Conservation (phyloP, 2,797 vertebrate species). For the Xyrichtys novacula region DNA sequence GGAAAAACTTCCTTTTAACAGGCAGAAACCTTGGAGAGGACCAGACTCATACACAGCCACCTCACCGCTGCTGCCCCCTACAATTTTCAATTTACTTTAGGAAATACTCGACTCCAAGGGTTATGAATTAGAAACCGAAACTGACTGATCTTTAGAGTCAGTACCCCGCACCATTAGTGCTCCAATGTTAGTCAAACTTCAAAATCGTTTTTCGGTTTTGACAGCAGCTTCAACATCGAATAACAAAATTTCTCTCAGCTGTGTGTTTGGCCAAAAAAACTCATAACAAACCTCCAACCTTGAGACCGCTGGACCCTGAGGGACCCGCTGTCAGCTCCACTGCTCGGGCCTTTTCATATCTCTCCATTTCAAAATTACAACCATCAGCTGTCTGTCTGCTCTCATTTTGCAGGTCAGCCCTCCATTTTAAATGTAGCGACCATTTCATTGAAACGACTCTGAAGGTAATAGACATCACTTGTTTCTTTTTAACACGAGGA, state of each 20-base stretch:
- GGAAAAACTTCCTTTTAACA: no score
- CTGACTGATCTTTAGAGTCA: no score
- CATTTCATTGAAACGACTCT: constrained; percentile 16
- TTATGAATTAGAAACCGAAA: no score
- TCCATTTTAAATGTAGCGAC: constrained; percentile 35
- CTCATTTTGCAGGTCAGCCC: constrained; percentile 12
- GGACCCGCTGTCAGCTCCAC: constrained; percentile 36
- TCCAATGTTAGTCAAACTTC: no score
- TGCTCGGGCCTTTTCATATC: constrained; percentile 18
- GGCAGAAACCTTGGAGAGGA: no score
- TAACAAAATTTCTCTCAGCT: constrained; percentile 4
- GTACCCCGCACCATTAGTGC: no score
- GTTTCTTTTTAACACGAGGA: constrained; percentile 44
- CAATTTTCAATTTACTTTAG: no score
- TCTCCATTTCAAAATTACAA: constrained; percentile 34
- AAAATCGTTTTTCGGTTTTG: no score
- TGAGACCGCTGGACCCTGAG: constrained; percentile 1
- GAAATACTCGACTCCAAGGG: no score
- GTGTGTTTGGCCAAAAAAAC: constrained; percentile 6
- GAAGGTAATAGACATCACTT: constrained; percentile 26
- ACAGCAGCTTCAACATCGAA: constrained; percentile 5
- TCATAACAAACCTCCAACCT: constrained; percentile 28
- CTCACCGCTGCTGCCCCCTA: no score
- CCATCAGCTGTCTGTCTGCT: constrained; percentile 36
- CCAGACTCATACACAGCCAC: no score